Evolutionary conservation across 2,797 vertebrate genomes (phyloP).

Genomic region (Sebastes steindachneri): DNA sequence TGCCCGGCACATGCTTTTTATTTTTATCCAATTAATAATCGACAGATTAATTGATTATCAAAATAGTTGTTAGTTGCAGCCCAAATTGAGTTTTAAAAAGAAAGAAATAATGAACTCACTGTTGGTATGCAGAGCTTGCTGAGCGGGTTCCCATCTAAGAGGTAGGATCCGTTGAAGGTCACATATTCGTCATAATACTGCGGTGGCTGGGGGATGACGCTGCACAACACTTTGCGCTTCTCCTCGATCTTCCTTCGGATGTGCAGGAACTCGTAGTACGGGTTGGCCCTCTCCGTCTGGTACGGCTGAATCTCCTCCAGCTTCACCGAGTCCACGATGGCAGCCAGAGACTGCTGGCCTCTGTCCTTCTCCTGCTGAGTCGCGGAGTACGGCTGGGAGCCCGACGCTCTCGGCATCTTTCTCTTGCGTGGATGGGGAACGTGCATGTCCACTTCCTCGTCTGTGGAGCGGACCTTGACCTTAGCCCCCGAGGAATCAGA

Average conservation of each 20-base stretch:
- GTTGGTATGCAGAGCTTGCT: conserved; percentile 99
- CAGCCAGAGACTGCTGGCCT: conserved; percentile 94
- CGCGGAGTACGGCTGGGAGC: conserved; percentile 83
- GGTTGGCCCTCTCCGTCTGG: conserved; percentile 97
- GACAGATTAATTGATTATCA: not conserved
- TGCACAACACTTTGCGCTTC: conserved; percentile 96
- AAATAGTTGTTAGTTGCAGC: not conserved
- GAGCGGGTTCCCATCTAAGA: conserved; percentile 97
- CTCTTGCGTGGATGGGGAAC: conserved; percentile 95
- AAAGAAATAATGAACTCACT: conserved; percentile 82
- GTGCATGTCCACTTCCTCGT: conserved; percentile 90
- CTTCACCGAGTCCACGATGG: conserved; percentile 95
- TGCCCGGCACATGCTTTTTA: too few species aligned
- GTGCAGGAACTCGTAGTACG: conserved; percentile 98
- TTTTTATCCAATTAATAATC: not conserved
- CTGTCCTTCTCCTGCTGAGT: conserved; percentile 90
- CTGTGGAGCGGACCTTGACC: conserved; percentile 85
- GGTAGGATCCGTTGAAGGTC: conserved; percentile 98
- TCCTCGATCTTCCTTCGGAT: conserved; percentile 98
- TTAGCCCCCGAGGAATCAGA: conserved; percentile 85
- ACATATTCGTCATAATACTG: conserved; percentile 99
- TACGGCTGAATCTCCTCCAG: conserved; percentile 98
- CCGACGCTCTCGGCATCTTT: conserved; percentile 89
- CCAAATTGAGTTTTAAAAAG: too few species aligned
- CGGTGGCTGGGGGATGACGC: conserved; percentile 97